phyloP scores from a whole-genome alignment of 2,113 vertebrate genomes.

The Redunca redunca region DNA sequence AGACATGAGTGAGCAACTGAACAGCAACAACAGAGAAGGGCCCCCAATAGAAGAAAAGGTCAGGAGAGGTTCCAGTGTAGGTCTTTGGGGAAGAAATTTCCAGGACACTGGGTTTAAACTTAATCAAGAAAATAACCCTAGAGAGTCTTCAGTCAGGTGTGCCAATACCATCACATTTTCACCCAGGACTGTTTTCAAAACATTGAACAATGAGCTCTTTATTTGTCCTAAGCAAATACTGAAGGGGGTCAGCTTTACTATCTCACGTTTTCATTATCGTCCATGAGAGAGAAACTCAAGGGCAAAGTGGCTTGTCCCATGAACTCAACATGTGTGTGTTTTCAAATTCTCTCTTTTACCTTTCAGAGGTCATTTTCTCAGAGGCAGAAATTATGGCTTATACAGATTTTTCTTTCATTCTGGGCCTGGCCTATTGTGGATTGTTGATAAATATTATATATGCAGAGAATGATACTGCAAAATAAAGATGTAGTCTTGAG shows the following conservation, averaged over 20 bases:
- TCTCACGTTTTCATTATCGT: neutral
- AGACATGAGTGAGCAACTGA: neutral
- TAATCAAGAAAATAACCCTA: neutral
- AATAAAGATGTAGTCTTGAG: neutral
- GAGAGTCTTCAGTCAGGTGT: neutral
- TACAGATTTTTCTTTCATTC: neutral
- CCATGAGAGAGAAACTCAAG: neutral
- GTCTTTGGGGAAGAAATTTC: neutral
- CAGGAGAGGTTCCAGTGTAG: neutral
- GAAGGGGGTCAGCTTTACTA: neutral
- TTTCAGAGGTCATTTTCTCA: neutral
- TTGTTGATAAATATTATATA: neutral
- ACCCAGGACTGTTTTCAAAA: constrained; percentile 8
- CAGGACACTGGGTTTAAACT: neutral
- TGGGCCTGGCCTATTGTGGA: neutral
- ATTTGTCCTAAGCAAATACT: neutral
- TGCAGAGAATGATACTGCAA: neutral
- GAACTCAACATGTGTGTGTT: neutral
- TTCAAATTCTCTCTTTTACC: neutral
- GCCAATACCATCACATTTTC: neutral
- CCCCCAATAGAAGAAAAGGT: neutral
- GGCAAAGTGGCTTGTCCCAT: neutral
- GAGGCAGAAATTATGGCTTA: neutral
- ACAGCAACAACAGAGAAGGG: neutral
- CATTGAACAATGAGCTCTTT: constrained; percentile 4